Base-by-base conservation (phyloP, 2,797 vertebrate species). In the Numenius phaeopus region DNA sequence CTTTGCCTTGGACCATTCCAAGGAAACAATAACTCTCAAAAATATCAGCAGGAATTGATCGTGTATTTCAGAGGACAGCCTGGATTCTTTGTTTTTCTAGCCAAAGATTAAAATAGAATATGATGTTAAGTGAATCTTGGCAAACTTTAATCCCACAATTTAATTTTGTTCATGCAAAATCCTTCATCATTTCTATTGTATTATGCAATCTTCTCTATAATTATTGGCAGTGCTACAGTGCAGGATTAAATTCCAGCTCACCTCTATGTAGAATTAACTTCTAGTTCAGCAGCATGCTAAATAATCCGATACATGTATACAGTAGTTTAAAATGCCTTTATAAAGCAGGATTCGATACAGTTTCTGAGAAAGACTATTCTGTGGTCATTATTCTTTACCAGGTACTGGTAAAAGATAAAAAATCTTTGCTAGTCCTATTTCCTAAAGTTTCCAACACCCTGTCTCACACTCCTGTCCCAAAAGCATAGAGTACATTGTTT, bases 231-330 rank as follows among this genome's bases (percentile, higher is more conserved):
- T 62, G 40, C 15, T 72, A n/a, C 10, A 65, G 39, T 23, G 8
- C 8, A 52, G 26, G 15, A 5, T 66, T 70, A 91, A 86, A 75
- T 54, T 19, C 11, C 46, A 83, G 26, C 12, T 62, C 24, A 44
- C 20, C 6, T 86, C 6, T 44, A n/a, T 13, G 22, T 1, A 61
- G 49, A 67, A 69, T 39, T 57, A 75, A 42, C 4, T n/a, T 84
- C 52, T 24, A 58, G 3, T 73, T 90, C n/a, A 83, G 1, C 19
- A 34, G 7, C 37, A 29, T 55, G 13, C 6, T 82, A 57, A 54
- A 42, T 61, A 78, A 69, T 34, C 3, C 0, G 0, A 10, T 44
- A 76, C 4, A 67, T 7, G 10, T 30, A 21, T 24, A 19, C 4
- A 42, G 14, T 4, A 52, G 13, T 21, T 75, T 32, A 46, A 88